Conservation (phyloP, 2,113 vertebrate genomes). For the Aegithalos caudatus region DNA sequence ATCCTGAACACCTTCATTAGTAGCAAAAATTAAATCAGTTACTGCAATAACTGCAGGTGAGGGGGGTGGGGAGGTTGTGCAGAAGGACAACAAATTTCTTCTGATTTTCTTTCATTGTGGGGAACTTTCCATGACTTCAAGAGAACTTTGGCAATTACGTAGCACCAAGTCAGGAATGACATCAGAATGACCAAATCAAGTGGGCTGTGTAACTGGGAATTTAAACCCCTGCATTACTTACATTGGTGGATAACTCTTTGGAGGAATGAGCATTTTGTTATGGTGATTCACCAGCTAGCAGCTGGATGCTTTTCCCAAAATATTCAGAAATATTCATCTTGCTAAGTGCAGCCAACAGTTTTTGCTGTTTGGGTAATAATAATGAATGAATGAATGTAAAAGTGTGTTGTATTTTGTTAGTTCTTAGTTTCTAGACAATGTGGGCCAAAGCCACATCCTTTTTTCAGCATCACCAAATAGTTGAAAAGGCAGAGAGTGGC, state of each 20-base stretch:
- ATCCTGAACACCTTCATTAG: background rate
- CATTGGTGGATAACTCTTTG: background rate
- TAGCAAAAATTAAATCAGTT: background rate
- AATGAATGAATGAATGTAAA: background rate
- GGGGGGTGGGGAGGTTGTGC: background rate
- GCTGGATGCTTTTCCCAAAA: conserved; percentile 10
- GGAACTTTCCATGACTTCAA: background rate
- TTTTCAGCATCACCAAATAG: background rate
- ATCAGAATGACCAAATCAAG: background rate
- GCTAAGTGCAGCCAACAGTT: background rate
- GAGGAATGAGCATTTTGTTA: background rate
- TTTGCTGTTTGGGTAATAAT: background rate
- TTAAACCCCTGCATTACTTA: background rate
- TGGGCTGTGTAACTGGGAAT: background rate
- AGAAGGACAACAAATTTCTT: background rate
- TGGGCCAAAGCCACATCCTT: background rate
- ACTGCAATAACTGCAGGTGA: background rate
- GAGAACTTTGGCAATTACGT: background rate
- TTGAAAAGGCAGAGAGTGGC: background rate
- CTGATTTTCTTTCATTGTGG: background rate
- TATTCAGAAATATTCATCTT: conserved; percentile 7
- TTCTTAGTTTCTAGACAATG: background rate
- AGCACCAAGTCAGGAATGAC: background rate
- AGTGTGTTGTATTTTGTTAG: background rate
- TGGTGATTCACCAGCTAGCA: conserved; percentile 33